Base-by-base conservation (phyloP, 2,888 invertebrate genomes). In the Drosophila suboccidentalis region DNA sequence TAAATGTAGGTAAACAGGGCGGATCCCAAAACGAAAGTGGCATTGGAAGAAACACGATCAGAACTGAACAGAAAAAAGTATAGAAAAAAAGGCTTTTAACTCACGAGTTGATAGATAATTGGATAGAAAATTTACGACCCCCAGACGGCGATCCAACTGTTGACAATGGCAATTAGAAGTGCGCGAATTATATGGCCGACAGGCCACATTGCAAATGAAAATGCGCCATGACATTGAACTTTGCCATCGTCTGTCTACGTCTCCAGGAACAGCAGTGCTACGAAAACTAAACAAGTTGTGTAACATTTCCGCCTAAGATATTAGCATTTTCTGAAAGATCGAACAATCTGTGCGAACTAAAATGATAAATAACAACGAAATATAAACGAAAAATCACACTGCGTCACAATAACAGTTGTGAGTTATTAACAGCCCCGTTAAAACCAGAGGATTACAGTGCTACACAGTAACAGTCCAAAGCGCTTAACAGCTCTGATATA, bases 161-260 rank as follows among this genome's bases (percentile, higher is more conserved):
- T 76, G 83, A 76, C 87, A 86, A 74, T 71, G 63, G 76, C 87
- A 86, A 83, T 83, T 83, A 86, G 83, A 83, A 69, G 71, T 66
- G 51, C 46, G 79, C 59, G 64, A 69, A 70, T 72, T 64, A 64
- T 58, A 63, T 19, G 46, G 49, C 44, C 46, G 47, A 26, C 32
- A 36, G 38, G 11, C 43, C n/a, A 26, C n/a, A 55, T 36, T 53
- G 8, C 19, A 38, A 70, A 54, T 55, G 34, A 46, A 46, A 54
- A n/a, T 6, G 2, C 46, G 54, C 38, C 76, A 68, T 65, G 39
- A 39, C 15, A 15, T n/a, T 76, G 84, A 82, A 65, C 83, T 72
- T 62, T 78, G 63, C 38, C 65, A 38, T 54, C 29, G 36, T 19
- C 26, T 43, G 22, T 17, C 17, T 15, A 41, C 22, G 36, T 17